Base-by-base conservation (phyloP, 2,888 invertebrate genomes). In the Synergus itoensis region DNA sequence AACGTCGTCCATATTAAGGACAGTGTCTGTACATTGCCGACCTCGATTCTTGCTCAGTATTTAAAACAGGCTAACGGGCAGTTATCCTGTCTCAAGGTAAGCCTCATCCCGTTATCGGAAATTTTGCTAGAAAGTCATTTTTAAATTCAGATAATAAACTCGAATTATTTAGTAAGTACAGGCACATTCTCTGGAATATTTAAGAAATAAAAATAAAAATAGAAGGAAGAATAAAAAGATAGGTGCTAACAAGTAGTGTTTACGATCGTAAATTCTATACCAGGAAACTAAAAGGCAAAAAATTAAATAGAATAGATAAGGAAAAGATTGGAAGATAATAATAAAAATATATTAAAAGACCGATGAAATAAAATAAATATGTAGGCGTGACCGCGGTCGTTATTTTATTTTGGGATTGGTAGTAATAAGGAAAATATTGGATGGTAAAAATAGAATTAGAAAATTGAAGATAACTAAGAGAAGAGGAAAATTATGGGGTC, bases 1-100 rank as follows among this genome's bases (percentile, higher is more conserved):
- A 96, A 95, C 88, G 96, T 97, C 76, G 95, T 97, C 16, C 98
- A 97, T 92, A 95, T 98, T 83, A 95, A 95, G 89, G 97, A 97
- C 92, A 94, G 95, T 63, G 95, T 96, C 82, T 97, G 97, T 92
- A 95, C 96, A 57, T 93, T 97, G 86, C 96, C 96, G 76, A 97
- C 97, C 86, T 96, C 96, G 87, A 95, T 97, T 88, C 94, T 97
- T 86, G 96, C 96, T 69, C 97, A 97, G 93, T 97, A 97, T 92
- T 93, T 97, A 82, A 97, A 97, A 91, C 97, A 97, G 92, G 96
- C 96, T 73, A 96, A 96, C 88, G 97, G 97, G 63, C 96, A 96
- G 89, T 93, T 97, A 80, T 96, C 96, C 81, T 96, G 96, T 91
- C 94, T 97, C 85, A 97, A 97, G 95, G 97, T 97, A 93, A 92